Base-by-base conservation (phyloP, 2,888 invertebrate species). In the Phyllotreta cruciferae region DNA sequence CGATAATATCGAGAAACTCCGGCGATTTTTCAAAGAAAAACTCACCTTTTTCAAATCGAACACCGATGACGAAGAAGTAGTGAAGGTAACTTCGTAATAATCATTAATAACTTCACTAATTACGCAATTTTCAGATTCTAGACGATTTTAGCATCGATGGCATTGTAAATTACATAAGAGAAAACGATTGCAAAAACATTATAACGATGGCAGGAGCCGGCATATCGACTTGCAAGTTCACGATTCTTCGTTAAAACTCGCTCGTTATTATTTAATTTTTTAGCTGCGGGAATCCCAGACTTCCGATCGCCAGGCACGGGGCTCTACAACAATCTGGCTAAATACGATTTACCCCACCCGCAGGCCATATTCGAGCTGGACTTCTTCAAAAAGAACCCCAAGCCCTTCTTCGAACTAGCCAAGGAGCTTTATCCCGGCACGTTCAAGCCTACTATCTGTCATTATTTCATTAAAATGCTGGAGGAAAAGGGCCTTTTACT, bases 131-230 rank as follows among this genome's bases (percentile, higher is more conserved):
- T 42, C 50, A 67, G 67, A 58, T 67, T 35, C 24, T 66, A 42
- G 64, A 66, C 35, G 89, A 91, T 73, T 83, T 90, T 41, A 87
- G 85, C 56, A 82, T 95, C 67, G 90, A 92, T 71, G 93, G 92
- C 1, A 83, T 96, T 56, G 88, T 89, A 0, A 86, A 90, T 57
- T 93, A 91, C 81, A 93, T 96, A 69, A 87, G 90, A 71, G 86
- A 86, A 63, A 87, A 87, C 42, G 87, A 88, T 67, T 92, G 93
- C 77, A 89, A 89, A 78, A 94, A 94, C 73, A 88, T 98, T 60
- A 90, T 98, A 62, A 95, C 95, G 0, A 89, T 98, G 88, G 91
- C 95, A 64, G 98, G 98, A 65, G 98, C 98, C 71, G 98, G 98
- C 55, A 96, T 98, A 76, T 97, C 96, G 1, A 98, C 98, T 50